A percentile compares a stretch with the other conserved stretches of the same genome.
phyloP scores from a whole-genome alignment of 2,888 invertebrate species.

The Orgyia antiqua region DNA sequence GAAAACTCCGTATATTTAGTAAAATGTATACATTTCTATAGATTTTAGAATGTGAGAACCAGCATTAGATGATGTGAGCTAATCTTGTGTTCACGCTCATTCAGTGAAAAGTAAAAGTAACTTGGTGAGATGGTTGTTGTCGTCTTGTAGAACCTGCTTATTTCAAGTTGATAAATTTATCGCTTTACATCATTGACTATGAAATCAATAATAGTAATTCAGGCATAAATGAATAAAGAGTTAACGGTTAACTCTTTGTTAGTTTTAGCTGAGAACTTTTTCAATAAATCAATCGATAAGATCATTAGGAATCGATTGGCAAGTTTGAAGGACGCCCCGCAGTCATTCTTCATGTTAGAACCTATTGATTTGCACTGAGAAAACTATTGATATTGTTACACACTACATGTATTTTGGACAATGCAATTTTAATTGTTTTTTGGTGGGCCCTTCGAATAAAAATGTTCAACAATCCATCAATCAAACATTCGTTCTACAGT shows the following conservation, averaged over 20 bases:
- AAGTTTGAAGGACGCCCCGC: conserved; percentile 52
- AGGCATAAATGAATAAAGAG: conserved; percentile 2
- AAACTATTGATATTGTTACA: conserved; percentile 37
- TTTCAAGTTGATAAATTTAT: conserved; percentile 15
- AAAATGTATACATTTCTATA: no score
- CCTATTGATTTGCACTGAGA: conserved; percentile 42
- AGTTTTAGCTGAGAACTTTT: conserved; percentile 29
- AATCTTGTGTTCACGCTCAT: conserved; percentile 31
- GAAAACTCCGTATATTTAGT: no score
- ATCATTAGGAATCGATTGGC: conserved; percentile 63
- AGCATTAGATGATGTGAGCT: no score
- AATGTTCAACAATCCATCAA: conserved; percentile 53
- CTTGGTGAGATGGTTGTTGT: conserved; percentile 44
- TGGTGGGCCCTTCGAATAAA: conserved; percentile 44
- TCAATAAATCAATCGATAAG: conserved; percentile 38
- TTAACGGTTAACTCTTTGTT: conserved; percentile 58
- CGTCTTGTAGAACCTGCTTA: conserved; percentile 30
- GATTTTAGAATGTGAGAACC: no score
- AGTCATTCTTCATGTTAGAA: conserved; percentile 31
- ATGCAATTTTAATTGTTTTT: conserved; percentile 63
- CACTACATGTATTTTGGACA: conserved; percentile 51
- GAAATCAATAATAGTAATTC: conserved; percentile 8
- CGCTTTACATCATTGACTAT: conserved; percentile 34
- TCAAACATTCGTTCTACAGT: conserved; percentile 65
- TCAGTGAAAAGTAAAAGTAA: conserved; percentile 72